Base-by-base conservation (phyloP, 2,113 vertebrate species). In the Trinectes maculatus region DNA sequence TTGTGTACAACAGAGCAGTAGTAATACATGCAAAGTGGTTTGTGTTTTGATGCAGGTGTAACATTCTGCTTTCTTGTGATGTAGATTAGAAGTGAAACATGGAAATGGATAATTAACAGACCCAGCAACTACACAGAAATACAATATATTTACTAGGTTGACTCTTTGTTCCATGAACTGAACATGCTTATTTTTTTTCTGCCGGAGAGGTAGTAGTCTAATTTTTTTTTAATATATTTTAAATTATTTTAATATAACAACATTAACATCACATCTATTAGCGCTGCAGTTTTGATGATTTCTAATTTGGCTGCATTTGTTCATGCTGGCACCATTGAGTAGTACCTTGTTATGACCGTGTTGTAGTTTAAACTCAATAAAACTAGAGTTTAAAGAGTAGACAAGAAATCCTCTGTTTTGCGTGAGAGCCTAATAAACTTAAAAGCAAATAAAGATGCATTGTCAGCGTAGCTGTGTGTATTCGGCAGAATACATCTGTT, bases 121-220 rank as follows among this genome's bases (percentile, higher is more conserved):
- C 44, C 67, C 61, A 56, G 24, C 26, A 71, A 49, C 47, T 49
- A 67, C 70, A 44, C 33, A 29, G 49, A 18, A 24, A 61, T 12
- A n/a, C 22, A 29, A 19, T 61, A 34, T 55, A 51, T 71, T 48
- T 56, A 52, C 66, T 34, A 21, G 29, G 21, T 68, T 61, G n/a
- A 29, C 26, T 25, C 29, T 26, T 49, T 43, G 4, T n/a, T 18
- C 31, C 11, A 29, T 31, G 19, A 53, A 19, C 42, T 48, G 24
- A 65, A 69, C 70, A 66, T 26, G 12, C 36, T 68, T 75, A 15
- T 33, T 22, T 46, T 65, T 31, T 49, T 47, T 1, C 34, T 33
- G 39, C 61, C 24, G 11, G 16, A 1, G 1, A 25, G 1, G 12
- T 26, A 39, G 37, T 53, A 33, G 31, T 5, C 18, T 1, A 60